Evolutionary conservation across 2,797 vertebrate genomes (phyloP), one percentile per base, ranked within the genome.

Genomic region (Enteromius afrohamiltoni): DNA sequence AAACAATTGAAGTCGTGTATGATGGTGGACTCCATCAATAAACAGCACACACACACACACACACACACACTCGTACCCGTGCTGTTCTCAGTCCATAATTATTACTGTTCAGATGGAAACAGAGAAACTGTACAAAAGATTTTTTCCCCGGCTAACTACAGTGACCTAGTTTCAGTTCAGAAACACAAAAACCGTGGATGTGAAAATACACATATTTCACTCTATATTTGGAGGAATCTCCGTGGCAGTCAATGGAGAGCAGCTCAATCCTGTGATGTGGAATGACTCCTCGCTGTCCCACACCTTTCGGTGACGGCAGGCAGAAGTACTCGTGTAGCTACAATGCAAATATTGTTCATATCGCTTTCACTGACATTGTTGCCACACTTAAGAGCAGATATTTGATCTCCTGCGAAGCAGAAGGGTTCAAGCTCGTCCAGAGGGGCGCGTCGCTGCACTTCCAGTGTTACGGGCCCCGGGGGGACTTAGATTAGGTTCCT

Each of bases 371-470:
- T 80, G 86, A 92, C 93, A 92, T 91, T 92, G 93, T 93, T 91
- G 91, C 91, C 89, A 91, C 94, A 93, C 93, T 95, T 94, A 95
- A 95, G 93, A 91, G 92, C 92, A 86, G 93, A 93, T 92, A 95
- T 90, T 77, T 82, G 93, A 95, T 94, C 94, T 86, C 85, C 1
- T 73, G 88, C 86, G 86, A 91, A 92, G 93, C 92, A 93, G 91
- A 93, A 92, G 91, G 92, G 90, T 93, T 93, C 93, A 92, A 87
- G 90, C 89, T 90, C 87, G 90, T 91, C 90, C 88, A 92, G 87
- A 68, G 88, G 47, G 78, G 49, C 85, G 69, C 21, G 42, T 88
- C 81, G 82, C 75, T 45, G 68, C 86, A 77, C 88, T 88, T 92
- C 89, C 89, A 90, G 89, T 90, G 87, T 92, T 91, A 92, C 74